Evolutionary conservation across 23 tunicate genomes (phyloP), one percentile per base, ranked within the genome.

Genomic region (Aplidium turbinatum): DNA sequence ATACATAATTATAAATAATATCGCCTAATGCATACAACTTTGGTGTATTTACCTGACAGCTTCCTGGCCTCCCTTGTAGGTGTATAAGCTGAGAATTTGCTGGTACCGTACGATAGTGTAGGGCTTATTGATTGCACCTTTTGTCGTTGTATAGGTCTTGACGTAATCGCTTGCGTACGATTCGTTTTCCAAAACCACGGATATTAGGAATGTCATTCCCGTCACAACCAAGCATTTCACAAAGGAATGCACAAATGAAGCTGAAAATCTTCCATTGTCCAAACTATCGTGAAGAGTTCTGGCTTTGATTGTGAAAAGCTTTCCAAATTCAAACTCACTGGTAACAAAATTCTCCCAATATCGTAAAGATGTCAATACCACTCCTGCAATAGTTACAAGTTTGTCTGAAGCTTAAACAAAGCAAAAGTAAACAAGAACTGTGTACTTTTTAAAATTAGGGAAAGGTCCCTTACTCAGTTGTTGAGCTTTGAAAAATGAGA

Each of bases 271-370:
- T 5, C 60, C 35, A 3, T 34, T 25, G 70, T 89, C 96, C 48
- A 89, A 29, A 22, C 76, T 62, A 24, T 76, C 64, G 24, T 82
- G 96, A 16, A 76, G 47, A 1, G 40, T 38, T 28, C 20, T 50
- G 26, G 81, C 57, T 26, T 51, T 26, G 16, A 87, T 50, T 36
- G 40, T 81, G 19, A 87, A 40, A 2, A 13, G 16, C 9, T 28
- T 66, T 24, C 74, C 57, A 9, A 81, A 40, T 4, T 57, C 28
- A 19, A 65, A 62, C 38, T 51, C 54, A 25, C 73, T 6, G 1
- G 83, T 70, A 31, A 89, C 80, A 63, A 89, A 89, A 50, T 89
- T 89, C 60, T 89, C 96, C 96, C 96, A 89, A 61, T 82, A 89
- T 7, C 96, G 89, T 46, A 76, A 31, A 28, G 96, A 89, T 0